Percentiles rank a stretch among this genome's conserved stretches.
phyloP scores from a whole-genome alignment of 2,888 invertebrate genomes.

The Chalcosyrphus nemorum region DNA sequence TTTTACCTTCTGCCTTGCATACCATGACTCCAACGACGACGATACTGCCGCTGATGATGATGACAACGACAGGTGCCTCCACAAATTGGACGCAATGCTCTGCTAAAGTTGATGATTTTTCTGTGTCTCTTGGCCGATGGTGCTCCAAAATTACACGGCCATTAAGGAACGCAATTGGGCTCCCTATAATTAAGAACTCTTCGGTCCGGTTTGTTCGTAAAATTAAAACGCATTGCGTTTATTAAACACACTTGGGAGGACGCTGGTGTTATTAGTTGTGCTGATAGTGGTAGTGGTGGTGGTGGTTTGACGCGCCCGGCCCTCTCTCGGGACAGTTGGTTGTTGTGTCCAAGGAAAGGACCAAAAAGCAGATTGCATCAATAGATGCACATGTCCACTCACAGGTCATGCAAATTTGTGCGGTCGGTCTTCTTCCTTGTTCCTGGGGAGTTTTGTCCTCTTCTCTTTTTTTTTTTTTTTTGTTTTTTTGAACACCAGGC shows the following conservation, averaged over 20 bases:
- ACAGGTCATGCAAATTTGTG: conserved; percentile 71
- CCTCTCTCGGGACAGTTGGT: conserved; percentile 54
- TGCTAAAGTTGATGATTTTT: conserved; percentile 40
- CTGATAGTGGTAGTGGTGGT: background rate
- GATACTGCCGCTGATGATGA: conserved; percentile 30
- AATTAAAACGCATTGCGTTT: conserved; percentile 62
- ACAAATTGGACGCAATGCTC: conserved; percentile 56
- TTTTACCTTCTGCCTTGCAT: background rate
- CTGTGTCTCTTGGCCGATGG: background rate
- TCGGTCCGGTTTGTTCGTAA: conserved; percentile 33
- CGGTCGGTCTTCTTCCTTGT: conserved; percentile 61
- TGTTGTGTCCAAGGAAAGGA: no score
- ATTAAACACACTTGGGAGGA: conserved; percentile 39
- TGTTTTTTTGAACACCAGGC: conserved; percentile 21
- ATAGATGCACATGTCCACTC: conserved; percentile 72
- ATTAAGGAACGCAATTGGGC: conserved; percentile 67
- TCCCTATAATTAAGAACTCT: conserved; percentile 61
- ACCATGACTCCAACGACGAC: conserved; percentile 27
- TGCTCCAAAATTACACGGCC: conserved; percentile 66
- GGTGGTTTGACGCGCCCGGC: conserved; percentile 57
- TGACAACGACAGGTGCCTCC: conserved; percentile 65
- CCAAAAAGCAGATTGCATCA: conserved; percentile 62
- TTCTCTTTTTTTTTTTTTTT: background rate
- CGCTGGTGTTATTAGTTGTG: conserved; percentile 4
- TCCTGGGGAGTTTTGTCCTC: conserved; percentile 24